phyloP scores from a whole-genome alignment of 1,140 invertebrate genomes.

The Glossosoma conforme region DNA sequence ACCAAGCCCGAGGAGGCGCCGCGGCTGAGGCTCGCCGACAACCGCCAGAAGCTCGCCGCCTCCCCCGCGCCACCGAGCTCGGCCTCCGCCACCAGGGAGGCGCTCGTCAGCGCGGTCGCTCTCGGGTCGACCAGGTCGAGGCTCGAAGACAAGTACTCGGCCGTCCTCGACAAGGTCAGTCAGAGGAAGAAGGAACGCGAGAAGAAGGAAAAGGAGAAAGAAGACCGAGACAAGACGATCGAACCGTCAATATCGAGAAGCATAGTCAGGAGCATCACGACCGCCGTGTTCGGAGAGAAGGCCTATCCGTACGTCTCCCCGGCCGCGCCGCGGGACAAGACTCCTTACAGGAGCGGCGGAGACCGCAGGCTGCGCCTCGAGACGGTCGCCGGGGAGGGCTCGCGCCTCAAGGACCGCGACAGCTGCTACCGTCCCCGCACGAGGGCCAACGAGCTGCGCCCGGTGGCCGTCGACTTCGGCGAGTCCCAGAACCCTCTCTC shows the following conservation, averaged over 20 bases:
- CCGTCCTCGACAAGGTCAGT: constrained; percentile 63
- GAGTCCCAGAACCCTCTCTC: constrained; percentile 29
- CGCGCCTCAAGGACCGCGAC: constrained; percentile 46
- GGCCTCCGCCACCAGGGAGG: constrained; percentile 44
- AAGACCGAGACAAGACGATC: constrained; percentile 57
- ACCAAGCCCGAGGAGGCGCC: constrained; percentile 28
- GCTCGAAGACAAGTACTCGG: constrained; percentile 69
- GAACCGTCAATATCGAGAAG: constrained; percentile 42
- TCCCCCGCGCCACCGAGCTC: constrained; percentile 38
- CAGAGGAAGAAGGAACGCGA: constrained; percentile 50
- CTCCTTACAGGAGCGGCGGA: constrained; percentile 48
- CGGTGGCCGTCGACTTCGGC: constrained; percentile 49
- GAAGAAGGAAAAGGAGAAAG: constrained; percentile 36
- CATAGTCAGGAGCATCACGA: constrained; percentile 58
- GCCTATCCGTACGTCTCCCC: constrained; percentile 58
- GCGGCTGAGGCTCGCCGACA: constrained; percentile 12
- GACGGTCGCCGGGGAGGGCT: background rate
- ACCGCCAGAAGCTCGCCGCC: constrained; percentile 11
- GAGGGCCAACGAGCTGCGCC: constrained; percentile 37
- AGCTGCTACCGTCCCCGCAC: constrained; percentile 45
- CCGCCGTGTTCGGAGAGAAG: constrained; percentile 61
- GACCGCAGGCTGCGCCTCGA: constrained; percentile 28
- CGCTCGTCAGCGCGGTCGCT: constrained; percentile 35
- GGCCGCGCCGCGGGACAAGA: constrained; percentile 40
- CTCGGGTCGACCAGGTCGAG: constrained; percentile 56